A percentile compares a stretch with the other conserved stretches of the same genome.
Conservation (phyloP, 2,888 invertebrate species). For the Habroteleia sp. region DNA sequence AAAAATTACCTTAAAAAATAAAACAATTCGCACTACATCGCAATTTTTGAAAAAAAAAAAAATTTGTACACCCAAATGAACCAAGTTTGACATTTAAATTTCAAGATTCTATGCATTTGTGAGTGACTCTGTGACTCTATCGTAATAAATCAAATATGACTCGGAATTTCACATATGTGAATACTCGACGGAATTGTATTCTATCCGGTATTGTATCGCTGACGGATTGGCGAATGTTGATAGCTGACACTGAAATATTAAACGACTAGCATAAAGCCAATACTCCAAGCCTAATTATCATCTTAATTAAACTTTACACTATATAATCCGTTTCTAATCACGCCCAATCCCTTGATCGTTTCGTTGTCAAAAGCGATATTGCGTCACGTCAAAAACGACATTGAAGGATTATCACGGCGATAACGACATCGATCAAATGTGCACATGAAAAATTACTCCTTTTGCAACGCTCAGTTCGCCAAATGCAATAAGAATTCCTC, state of each 20-base stretch:
- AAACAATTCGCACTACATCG: too few relatives aligned
- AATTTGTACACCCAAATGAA: too few relatives aligned
- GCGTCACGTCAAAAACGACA: neutral
- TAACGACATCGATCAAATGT: constrained; percentile 5
- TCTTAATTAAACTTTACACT: constrained; percentile 9
- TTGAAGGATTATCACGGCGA: constrained; percentile 1
- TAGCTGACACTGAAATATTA: constrained; percentile 10
- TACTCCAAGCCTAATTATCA: constrained; percentile 15
- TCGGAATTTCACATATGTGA: constrained; percentile 32
- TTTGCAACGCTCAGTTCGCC: too few relatives aligned
- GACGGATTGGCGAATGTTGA: too few relatives aligned
- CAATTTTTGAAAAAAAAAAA: too few relatives aligned
- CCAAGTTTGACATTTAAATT: too few relatives aligned
- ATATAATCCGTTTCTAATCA: neutral
- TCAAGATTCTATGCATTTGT: too few relatives aligned
- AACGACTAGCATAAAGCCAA: constrained; percentile 12
- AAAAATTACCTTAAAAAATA: too few relatives aligned
- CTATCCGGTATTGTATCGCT: too few relatives aligned
- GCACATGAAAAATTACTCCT: neutral
- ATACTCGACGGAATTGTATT: constrained; percentile 11
- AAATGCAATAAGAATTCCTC: too few relatives aligned
- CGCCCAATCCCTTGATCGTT: neutral
- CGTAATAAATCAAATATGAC: constrained; percentile 45
- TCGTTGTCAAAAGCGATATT: neutral
- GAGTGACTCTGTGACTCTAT: too few relatives aligned